Evolutionary conservation across 2,888 invertebrate species (phyloP), one percentile per base, ranked within the genome.

Genomic region (Drosophila kambysellisi): DNA sequence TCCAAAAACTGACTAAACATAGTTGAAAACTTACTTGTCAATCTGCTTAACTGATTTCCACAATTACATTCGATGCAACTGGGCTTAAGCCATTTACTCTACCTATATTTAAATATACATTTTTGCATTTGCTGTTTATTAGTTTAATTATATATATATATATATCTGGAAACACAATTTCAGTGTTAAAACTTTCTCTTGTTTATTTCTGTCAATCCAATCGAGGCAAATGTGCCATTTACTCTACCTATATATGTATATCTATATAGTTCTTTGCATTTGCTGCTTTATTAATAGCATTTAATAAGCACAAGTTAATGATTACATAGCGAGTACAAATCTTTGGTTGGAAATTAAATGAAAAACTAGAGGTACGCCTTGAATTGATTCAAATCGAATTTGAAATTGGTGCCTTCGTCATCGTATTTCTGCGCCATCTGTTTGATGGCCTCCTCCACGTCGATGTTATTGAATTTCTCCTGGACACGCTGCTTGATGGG

Each of bases 361-460:
- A 9, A 15, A 53, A 53, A 6, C 37, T 54, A 41, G 56, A 20
- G 3, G 9, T 57, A 17, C 6, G 8, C 33, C 17, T 46, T 64
- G 25, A 52, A 59, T 35, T 59, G 58, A 64, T 90, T 91, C 70
- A 92, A 91, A 66, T 92, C 92, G 33, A 93, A 91, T 6, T 75
- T 72, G 52, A 90, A 89, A n/a, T 86, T 60, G 50, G 76, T 74
- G 37, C 87, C 91, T 29, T 87, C 81, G 20, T 94, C 94, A 76
- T 96, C 96, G 52, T 96, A 93, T 88, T 95, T 95, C 2, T 96
- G 95, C 54, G 96, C 93, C 88, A 96, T 95, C 69, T 96, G 95
- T 83, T 95, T 95, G 70, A 97, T 96, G 66, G 96, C 92, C 74
- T 95, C 94, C 91, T 97, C 97, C 3, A 97, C 95, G 85, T 97